Evolutionary conservation across 1,140 invertebrate genomes (phyloP), one percentile per base, ranked within the genome.

Genomic region (Calephelis nemesis): DNA sequence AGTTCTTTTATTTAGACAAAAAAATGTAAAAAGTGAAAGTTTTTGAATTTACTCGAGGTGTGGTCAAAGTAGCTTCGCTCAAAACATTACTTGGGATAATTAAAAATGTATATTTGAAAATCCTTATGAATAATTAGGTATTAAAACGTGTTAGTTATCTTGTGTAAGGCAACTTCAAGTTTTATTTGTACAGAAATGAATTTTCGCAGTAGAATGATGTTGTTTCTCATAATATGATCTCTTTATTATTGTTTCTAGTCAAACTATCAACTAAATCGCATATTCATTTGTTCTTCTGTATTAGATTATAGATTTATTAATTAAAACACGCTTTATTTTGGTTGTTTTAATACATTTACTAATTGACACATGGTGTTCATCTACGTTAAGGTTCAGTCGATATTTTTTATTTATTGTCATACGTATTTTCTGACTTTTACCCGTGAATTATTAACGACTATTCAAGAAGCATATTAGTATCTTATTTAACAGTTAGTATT

Each of bases 241-340:
- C 87, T 81, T 72, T 81, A 78, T 83, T 72, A 83, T 84, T 84
- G 81, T 85, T 83, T 84, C 85, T 89, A 89, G 87, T 89, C 87
- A 89, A 75, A 82, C 76, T 75, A 60, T 60, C 77, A 76, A 78
- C 79, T 73, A 72, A 70, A 80, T 83, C 79, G 76, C 65, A 60
- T 74, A 71, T 78, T 79, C 81, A 81, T 72, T 75, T 74, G 75
- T 81, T 78, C 70, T 79, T 74, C 72, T 73, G 71, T 75, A 76
- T 78, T 83, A 84, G 80, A 74, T 76, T 50, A 68, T 74, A 69
- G 64, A 67, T 70, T 66, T 70, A 70, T 74, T 66, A 50, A 65
- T 63, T 75, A 71, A 74, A 65, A 76, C 69, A 71, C 65, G 72
- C 66, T 72, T 73, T 69, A 65, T 74, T 72, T 66, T 62, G 63